These are phyloP conservation scores for Lates japonicus DNA, from an alignment of 2,797 vertebrate genomes.

Conservation along the genomic window DNA sequence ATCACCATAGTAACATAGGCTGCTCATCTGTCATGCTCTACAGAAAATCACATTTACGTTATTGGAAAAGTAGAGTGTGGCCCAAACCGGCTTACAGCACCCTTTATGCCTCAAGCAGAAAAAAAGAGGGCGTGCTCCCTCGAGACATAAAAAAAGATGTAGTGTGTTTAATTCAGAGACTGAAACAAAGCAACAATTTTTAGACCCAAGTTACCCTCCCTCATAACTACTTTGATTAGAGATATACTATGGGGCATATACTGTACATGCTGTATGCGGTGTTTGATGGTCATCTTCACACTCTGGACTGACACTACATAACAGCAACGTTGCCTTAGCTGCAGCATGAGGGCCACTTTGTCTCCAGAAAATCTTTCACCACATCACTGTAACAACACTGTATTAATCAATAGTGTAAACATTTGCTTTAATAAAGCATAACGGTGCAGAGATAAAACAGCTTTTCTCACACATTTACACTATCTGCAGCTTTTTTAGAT, in stretches of 20 bases:
- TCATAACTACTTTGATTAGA: slow-evolving; percentile 15
- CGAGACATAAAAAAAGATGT: neutral
- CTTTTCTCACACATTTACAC: slow-evolving; percentile 13
- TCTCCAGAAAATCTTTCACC: slow-evolving; percentile 22
- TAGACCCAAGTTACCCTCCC: neutral
- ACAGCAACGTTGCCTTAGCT: neutral
- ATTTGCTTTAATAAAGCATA: slow-evolving; percentile 6
- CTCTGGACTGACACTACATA: neutral
- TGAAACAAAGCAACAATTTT: neutral
- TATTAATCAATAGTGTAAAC: slow-evolving; percentile 11
- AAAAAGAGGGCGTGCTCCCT: neutral
- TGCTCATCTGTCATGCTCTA: slow-evolving; percentile 31
- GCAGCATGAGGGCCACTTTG: neutral
- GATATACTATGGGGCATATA: slow-evolving; percentile 12
- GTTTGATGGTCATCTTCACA: neutral
- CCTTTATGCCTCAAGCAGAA: slow-evolving; percentile 12
- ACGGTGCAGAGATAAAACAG: neutral
- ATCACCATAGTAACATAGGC: slow-evolving; percentile 17
- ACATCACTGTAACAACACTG: neutral
- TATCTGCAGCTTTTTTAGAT: neutral
- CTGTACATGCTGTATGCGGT: neutral
- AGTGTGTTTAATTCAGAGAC: slow-evolving; percentile 10
- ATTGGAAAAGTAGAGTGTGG: slow-evolving; percentile 1
- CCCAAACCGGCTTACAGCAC: neutral
- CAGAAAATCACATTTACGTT: slow-evolving; percentile 18